Conservation (phyloP, 2,797 vertebrate genomes). For the Rhinogobio ventralis region DNA sequence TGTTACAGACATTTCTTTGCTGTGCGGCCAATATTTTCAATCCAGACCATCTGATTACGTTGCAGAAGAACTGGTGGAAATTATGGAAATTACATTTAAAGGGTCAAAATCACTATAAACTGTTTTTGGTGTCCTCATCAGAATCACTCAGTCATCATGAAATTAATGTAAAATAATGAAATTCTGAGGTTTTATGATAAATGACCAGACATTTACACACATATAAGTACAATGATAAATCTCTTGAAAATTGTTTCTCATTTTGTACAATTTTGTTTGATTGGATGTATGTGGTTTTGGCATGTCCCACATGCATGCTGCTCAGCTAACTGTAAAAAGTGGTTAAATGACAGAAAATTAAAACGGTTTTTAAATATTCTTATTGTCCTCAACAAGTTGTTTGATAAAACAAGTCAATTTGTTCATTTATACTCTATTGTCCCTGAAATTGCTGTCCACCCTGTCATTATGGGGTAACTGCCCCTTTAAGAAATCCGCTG, state of each 20-base stretch:
- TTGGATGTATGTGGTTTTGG: background rate
- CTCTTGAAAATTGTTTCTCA: background rate
- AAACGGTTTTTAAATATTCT: background rate
- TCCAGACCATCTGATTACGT: slow-evolving; percentile 3
- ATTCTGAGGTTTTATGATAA: background rate
- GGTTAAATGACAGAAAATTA: background rate
- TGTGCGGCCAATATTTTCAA: slow-evolving; percentile 18
- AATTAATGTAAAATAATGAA: background rate
- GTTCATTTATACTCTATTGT: too few species aligned
- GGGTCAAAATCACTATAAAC: background rate
- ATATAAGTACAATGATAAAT: background rate
- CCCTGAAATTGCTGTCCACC: too few species aligned
- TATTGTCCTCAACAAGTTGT: background rate
- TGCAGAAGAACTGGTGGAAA: background rate
- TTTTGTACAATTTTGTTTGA: background rate
- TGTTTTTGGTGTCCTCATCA: background rate
- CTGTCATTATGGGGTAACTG: too few species aligned
- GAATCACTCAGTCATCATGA: background rate
- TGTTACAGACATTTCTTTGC: slow-evolving; percentile 7
- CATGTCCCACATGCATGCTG: too few species aligned
- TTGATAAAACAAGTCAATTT: too few species aligned
- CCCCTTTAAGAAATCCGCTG: too few species aligned
- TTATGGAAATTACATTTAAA: background rate
- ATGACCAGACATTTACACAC: background rate
- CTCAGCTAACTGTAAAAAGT: background rate